These are phyloP conservation scores for Dasysyrphus albostriatus DNA, from an alignment of 2,888 invertebrate genomes.

Conservation along the genomic window DNA sequence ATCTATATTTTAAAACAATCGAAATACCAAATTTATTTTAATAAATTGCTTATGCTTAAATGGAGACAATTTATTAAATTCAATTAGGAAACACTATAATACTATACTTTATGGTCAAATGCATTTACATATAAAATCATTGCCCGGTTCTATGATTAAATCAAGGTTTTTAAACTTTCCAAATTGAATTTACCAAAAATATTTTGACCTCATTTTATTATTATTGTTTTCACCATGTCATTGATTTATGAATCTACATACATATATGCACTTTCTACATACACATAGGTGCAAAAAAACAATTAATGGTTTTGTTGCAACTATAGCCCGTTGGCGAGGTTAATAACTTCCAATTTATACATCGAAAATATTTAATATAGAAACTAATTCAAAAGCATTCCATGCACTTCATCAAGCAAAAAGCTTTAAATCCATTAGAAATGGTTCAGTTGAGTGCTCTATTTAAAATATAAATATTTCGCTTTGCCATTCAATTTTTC, in stretches of 20 bases:
- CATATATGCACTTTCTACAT: no score
- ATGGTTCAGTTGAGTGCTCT: slow-evolving; percentile 10
- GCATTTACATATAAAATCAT: not conserved
- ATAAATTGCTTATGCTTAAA: not conserved
- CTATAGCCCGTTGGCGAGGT: not conserved
- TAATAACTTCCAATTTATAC: slow-evolving; percentile 22
- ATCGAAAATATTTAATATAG: slow-evolving; percentile 9
- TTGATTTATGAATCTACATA: no score
- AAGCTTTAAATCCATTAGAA: slow-evolving; percentile 10
- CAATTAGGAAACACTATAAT: not conserved
- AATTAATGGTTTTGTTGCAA: not conserved
- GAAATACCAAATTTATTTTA: not conserved
- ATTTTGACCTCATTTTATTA: not conserved
- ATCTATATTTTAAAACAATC: not conserved
- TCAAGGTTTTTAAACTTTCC: not conserved
- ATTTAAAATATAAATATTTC: slow-evolving; percentile 11
- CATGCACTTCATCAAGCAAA: not conserved
- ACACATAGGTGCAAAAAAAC: not conserved
- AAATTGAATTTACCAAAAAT: not conserved
- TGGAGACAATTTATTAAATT: not conserved
- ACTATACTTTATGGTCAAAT: not conserved
- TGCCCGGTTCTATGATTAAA: not conserved
- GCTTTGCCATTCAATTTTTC: slow-evolving; percentile 7
- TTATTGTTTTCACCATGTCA: not conserved
- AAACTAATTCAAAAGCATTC: not conserved